Percentiles rank a stretch among this genome's conserved stretches.
These are phyloP conservation scores for Scatophagus argus DNA, from an alignment of 2,113 vertebrate genomes.

Conservation along the genomic window DNA sequence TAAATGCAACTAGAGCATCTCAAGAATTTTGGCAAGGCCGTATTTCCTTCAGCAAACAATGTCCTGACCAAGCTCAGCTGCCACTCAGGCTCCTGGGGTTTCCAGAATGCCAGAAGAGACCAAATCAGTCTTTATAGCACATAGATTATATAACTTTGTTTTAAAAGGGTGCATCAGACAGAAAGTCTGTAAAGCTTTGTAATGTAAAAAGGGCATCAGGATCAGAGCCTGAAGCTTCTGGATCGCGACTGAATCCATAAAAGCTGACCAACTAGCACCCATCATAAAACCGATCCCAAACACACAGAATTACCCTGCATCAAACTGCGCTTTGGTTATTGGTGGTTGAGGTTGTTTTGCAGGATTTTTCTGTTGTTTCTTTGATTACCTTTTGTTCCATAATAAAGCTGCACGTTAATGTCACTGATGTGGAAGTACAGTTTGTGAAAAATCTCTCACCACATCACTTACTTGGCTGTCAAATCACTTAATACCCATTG, in stretches of 20 bases:
- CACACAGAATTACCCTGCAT: background rate
- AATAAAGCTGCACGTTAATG: background rate
- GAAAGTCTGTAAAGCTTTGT: constrained; percentile 6
- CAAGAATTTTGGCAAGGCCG: constrained; percentile 58
- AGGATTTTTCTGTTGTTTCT: constrained; percentile 1
- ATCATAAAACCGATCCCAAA: background rate
- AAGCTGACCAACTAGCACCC: background rate
- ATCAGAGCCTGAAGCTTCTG: background rate
- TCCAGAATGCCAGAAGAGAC: constrained; percentile 38
- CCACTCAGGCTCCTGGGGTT: constrained; percentile 41
- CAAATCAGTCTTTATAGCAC: constrained; percentile 11
- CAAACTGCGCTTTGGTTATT: background rate
- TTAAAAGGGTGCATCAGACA: constrained; percentile 10
- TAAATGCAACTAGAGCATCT: constrained; percentile 72
- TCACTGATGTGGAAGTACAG: constrained; percentile 3
- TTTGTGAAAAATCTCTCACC: constrained; percentile 12
- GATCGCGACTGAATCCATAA: background rate
- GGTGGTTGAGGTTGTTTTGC: background rate
- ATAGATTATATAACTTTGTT: background rate
- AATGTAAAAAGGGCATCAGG: constrained; percentile 7
- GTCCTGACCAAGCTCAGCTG: constrained; percentile 62
- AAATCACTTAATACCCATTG: constrained; percentile 37
- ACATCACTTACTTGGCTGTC: constrained; percentile 20
- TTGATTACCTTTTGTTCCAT: background rate
- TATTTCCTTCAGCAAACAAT: constrained; percentile 73